Evolutionary conservation across 1,140 invertebrate genomes (phyloP).

Genomic region (Pemphigus obesinymphae): DNA sequence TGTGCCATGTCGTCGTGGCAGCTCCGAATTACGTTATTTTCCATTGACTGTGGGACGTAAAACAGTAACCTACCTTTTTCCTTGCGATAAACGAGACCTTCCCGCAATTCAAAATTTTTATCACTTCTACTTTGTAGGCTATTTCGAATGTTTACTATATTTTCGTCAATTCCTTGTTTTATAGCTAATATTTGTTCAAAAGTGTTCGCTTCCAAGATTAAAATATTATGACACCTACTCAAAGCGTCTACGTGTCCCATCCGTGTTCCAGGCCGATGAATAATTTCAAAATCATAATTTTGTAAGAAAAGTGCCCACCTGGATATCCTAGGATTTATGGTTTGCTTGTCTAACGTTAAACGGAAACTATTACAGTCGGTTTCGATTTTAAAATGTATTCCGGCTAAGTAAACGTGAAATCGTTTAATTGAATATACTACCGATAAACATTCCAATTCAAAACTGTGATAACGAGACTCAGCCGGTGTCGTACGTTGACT

Average conservation of each 20-base stretch:
- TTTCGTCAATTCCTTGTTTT: not conserved
- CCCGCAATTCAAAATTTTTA: not conserved
- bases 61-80: no score
- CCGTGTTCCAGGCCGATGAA: no score
- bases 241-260: conserved; percentile 2
- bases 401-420: no score
- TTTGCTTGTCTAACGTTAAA: no score
- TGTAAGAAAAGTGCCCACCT: conserved; percentile 9
- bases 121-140: no score
- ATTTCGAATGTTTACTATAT: not conserved
- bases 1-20: no score
- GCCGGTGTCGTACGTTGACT: not conserved
- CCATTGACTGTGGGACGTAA: no score
- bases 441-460: not conserved
- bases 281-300: conserved; percentile 25
- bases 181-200: not conserved
- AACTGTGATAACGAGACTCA: conserved; percentile 3
- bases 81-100: not conserved
- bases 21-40: no score
- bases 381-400: no score
- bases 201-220: not conserved
- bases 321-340: not conserved
- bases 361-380: no score
- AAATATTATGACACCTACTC: not conserved
- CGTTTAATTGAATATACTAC: no score